Conservation (phyloP, 1,140 invertebrate genomes). For the Anagrus nilaparvatae region DNA sequence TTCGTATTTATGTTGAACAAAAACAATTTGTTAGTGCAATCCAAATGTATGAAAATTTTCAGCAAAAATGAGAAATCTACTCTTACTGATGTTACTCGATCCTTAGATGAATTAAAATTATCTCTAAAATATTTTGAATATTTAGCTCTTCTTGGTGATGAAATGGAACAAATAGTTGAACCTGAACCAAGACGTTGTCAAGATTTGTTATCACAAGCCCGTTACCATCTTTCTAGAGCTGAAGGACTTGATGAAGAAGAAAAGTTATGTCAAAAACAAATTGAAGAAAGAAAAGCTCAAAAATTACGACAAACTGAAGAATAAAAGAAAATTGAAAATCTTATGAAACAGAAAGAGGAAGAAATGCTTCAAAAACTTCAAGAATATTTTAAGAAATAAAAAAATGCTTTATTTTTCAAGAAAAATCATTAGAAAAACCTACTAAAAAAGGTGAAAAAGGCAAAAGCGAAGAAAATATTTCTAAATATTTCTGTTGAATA, state of each 20-base stretch:
- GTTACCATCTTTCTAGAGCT: constrained; percentile 92
- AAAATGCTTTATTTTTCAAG: constrained; percentile 77
- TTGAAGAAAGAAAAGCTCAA: constrained; percentile 73
- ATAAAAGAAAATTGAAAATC: constrained; percentile 57
- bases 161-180: constrained; percentile 67
- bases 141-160: constrained; percentile 68
- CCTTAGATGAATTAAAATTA: constrained; percentile 85
- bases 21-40: constrained; percentile 97
- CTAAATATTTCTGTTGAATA: constrained; percentile 47
- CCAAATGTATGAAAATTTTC: constrained; percentile 99
- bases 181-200: constrained; percentile 85
- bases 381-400: constrained; percentile 93
- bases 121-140: constrained; percentile 90
- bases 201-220: constrained; percentile 88
- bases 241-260: constrained; percentile 89
- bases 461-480: constrained; percentile 53
- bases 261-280: constrained; percentile 74
- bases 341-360: constrained; percentile 63
- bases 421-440: constrained; percentile 58
- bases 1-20: constrained; percentile 97
- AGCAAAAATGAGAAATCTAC: constrained; percentile 92
- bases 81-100: constrained; percentile 75
- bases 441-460: constrained; percentile 43
- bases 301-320: constrained; percentile 61
- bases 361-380: constrained; percentile 80